Evolutionary conservation across 2,888 invertebrate genomes (phyloP), one percentile per base, ranked within the genome.

Genomic region (Synanthedon vespiformis): DNA sequence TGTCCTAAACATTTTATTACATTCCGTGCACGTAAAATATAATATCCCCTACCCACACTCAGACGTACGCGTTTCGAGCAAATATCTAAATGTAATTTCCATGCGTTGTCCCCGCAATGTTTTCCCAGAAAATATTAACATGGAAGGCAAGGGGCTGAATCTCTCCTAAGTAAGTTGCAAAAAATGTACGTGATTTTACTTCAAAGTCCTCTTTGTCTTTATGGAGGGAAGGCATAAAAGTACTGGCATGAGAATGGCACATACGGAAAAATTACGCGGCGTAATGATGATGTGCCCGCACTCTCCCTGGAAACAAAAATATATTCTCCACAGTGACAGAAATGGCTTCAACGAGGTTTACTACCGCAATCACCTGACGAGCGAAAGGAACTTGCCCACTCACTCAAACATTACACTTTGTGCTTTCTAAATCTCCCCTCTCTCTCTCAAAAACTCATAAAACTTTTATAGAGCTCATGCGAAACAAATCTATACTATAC

Each of bases 161-260:
- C 84, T 85, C 79, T 85, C 80, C 80, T 87, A 86, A 87, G 87
- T 87, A 87, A 87, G 86, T 87, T 87, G 86, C 86, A 87, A 87
- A 87, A 87, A 87, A 87, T 86, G 84, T 87, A 87, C 87, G 87
- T 87, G 87, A 87, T 87, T 87, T 87, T 81, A 87, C 86, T 87
- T 86, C 87, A 86, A 87, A 87, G 86, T 86, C 81, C 80, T 80
- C 86, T 87, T 87, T 87, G 87, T 87, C 86, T 87, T 86, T 86
- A 87, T 84, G 80, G 80, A 81, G 77, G 81, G 76, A 80, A 78
- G 74, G 77, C 81, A 84, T 86, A 85, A 85, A 84, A 82, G 84
- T 82, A 85, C 83, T 79, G 80, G 72, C 81, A 80, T 71, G 72
- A 72, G 81, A 83, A 85, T 80, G 83, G 82, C 80, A 83, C 78